Evolutionary conservation across 2,797 vertebrate genomes (phyloP).

Genomic region (Danio jaintianensis): DNA sequence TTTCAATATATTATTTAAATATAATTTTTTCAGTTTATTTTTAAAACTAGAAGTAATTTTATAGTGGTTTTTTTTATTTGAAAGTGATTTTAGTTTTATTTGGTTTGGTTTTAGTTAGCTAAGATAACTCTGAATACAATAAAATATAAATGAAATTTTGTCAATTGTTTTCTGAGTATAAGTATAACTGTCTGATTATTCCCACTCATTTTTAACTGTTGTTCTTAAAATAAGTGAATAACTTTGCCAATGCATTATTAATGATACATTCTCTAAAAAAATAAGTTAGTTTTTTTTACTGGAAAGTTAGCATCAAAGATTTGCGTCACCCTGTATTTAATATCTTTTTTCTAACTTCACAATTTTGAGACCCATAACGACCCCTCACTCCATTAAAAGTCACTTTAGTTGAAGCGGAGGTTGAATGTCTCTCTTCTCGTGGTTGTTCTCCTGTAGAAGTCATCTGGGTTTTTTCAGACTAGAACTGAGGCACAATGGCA

Average conservation of each 20-base stretch:
- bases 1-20: too few species aligned
- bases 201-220: background rate
- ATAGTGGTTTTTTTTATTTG: too few species aligned
- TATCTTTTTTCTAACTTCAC: background rate
- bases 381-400: background rate
- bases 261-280: background rate
- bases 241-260: background rate
- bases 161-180: background rate
- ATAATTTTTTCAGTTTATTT: too few species aligned
- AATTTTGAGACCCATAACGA: background rate
- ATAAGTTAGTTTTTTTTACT: background rate
- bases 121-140: too few species aligned
- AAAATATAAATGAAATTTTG: background rate
- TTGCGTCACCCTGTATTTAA: background rate
- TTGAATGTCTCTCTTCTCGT: background rate
- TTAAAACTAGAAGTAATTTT: too few species aligned
- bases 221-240: background rate
- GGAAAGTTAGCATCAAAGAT: background rate
- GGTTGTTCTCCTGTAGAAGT: conserved; percentile 2
- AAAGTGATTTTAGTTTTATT: too few species aligned
- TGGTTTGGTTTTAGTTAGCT: too few species aligned
- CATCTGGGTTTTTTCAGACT: conserved; percentile 53
- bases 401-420: background rate
- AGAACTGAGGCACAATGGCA: conserved; percentile 67
- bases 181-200: too few species aligned